Conservation (phyloP, 35 echinoderm and acorn worm genomes). For the Eucidaris tribuloides region DNA sequence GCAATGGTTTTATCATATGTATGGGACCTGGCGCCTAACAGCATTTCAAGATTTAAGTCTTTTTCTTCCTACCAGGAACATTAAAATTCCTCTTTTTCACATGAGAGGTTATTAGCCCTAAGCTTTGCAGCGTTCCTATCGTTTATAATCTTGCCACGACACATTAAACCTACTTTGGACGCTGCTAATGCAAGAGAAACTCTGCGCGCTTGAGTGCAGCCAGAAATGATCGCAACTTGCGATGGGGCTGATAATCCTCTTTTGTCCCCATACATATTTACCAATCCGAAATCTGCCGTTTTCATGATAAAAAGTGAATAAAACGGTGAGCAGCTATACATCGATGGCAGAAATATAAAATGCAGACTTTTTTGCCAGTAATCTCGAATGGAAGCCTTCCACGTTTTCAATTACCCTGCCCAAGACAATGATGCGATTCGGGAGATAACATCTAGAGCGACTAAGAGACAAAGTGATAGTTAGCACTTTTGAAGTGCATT, state of each 20-base stretch:
- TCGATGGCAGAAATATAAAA: no score
- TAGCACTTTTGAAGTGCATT: no score
- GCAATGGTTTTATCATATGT: no score
- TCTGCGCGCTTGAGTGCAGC: background rate
- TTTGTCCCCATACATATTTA: conserved; percentile 34
- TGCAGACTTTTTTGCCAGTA: no score
- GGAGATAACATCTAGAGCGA: no score
- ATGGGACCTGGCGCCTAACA: conserved; percentile 1
- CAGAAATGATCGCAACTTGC: background rate
- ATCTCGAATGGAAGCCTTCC: no score
- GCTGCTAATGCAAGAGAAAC: background rate
- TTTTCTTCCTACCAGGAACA: background rate
- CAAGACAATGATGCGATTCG: background rate
- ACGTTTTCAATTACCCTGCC: conserved; percentile 16
- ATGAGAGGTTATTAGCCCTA: background rate
- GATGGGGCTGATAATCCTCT: conserved; percentile 17
- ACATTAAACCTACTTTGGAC: conserved; percentile 8
- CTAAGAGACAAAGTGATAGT: no score
- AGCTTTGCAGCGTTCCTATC: background rate
- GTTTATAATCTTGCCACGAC: conserved; percentile 1
- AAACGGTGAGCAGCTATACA: no score
- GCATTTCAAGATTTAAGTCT: background rate
- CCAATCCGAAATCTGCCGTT: background rate
- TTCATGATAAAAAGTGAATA: no score
- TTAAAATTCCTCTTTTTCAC: background rate